Percentiles rank a stretch among this genome's conserved stretches.
These are phyloP conservation scores for Labia minor DNA, from an alignment of 2,888 invertebrate genomes.

Conservation along the genomic window DNA sequence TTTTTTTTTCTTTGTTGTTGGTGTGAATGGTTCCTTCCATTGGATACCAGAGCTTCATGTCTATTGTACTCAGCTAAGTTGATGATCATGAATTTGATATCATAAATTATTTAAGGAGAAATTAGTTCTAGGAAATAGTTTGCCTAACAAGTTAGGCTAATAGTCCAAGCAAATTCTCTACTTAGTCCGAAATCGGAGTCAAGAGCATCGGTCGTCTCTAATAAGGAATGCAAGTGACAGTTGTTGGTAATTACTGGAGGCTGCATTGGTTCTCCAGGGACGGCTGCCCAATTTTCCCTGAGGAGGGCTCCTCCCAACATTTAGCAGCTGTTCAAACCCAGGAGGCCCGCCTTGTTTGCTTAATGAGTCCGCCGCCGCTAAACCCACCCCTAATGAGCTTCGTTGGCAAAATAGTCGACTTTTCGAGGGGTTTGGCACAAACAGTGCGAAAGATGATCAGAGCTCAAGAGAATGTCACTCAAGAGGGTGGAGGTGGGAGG, in stretches of 20 bases:
- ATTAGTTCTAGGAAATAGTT: conserved; percentile 7
- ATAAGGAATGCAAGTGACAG: conserved; percentile 6
- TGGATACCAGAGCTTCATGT: too few relatives aligned
- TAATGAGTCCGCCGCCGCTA: background rate
- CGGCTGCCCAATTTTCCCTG: background rate
- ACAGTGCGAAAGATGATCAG: conserved; percentile 7
- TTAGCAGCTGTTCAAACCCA: conserved; percentile 7
- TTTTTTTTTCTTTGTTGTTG: too few relatives aligned
- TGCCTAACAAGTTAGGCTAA: background rate
- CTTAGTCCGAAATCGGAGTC: background rate
- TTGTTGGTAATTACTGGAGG: conserved; percentile 7
- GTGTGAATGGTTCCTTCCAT: too few relatives aligned
- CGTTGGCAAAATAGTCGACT: background rate
- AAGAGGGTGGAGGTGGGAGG: background rate
- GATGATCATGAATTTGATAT: background rate
- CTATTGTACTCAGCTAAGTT: too few relatives aligned
- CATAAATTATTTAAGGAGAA: background rate
- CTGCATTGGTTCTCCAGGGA: background rate
- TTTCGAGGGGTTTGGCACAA: conserved; percentile 7
- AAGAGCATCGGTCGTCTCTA: background rate
- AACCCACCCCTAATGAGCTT: background rate
- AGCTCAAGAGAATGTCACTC: background rate
- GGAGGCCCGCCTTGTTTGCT: conserved; percentile 1
- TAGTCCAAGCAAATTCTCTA: background rate
- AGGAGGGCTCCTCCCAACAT: background rate